Conservation (phyloP, 2,113 vertebrate species). For the Psilopsiagon aurifrons region DNA sequence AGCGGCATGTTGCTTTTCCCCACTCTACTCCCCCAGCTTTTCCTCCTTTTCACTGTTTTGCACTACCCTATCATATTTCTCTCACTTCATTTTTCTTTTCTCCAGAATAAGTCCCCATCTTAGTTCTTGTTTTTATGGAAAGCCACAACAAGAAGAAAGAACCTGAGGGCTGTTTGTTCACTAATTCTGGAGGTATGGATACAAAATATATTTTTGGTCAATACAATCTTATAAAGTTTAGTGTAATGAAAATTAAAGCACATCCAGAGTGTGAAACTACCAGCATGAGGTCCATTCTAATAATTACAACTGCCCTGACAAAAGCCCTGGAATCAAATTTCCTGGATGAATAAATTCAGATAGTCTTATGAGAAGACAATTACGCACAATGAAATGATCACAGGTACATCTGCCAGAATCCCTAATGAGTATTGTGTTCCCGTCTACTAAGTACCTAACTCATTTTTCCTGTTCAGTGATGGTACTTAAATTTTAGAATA, state of each 20-base stretch:
- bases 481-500: neutral
- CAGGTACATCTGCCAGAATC: slow-evolving; percentile 8
- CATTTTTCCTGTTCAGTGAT: neutral
- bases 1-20: neutral
- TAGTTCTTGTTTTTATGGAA: neutral
- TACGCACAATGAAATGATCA: neutral
- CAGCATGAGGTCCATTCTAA: neutral
- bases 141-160: neutral
- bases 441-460: neutral
- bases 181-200: neutral
- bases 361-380: neutral
- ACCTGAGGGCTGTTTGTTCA: neutral
- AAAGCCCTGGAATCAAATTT: slow-evolving; percentile 23
- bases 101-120: neutral
- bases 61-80: neutral
- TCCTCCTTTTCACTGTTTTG: neutral
- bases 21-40: accelerated
- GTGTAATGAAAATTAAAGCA: neutral
- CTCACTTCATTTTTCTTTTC: neutral
- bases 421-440: neutral
- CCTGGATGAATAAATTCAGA: slow-evolving; percentile 1
- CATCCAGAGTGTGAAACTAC: neutral
- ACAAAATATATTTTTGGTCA: neutral
- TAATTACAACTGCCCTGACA: neutral
- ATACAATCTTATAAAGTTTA: neutral